Evolutionary conservation across 2,113 vertebrate genomes (phyloP), one percentile per base, ranked within the genome.

Genomic region (Lampris megalopsis): DNA sequence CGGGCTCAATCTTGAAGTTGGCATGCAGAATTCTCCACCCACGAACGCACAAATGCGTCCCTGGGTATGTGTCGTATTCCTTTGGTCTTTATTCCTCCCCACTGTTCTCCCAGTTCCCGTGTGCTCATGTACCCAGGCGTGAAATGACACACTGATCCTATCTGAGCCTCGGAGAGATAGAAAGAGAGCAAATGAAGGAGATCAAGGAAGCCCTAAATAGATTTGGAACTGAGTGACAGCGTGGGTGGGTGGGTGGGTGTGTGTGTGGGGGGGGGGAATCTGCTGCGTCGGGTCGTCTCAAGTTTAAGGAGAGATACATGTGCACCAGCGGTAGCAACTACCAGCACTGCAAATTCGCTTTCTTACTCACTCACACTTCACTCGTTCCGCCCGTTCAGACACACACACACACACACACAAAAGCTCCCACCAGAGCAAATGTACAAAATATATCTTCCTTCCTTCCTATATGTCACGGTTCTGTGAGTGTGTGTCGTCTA

Each of bases 141-240:
- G 75, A 77, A 76, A 81, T 48, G 84, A 72, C 64, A 72, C 64
- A 42, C 79, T 77, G 79, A 79, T 86, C 64, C 72, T 80, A 72
- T 86, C 63, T 75, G 86, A 88, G 86, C 79, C 54, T 24, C 24
- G 24, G 53, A 74, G 66, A 58, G 75, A 73, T 62, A 37, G 68
- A 86, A 56, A 47, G 71, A 70, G 63, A 83, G 82, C 67, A 85
- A 88, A 88, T 60, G 73, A 92, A 73, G 78, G 67, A 73, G 82
- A 79, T 83, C 80, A 56, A 72, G 10, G 60, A 57, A 80, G 82
- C 91, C 68, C n/a, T 74, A 91, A 92, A 91, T 94, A 94, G 91
- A 92, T 86, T 71, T 91, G 91, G 89, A 83, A 83, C 76, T 86
- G 36, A 89, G 77, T 75, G 86, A 83, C 63, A 75, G 82, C 24